Base-by-base conservation (phyloP, 2,797 vertebrate genomes). In the Poeciliopsis paucimaculata region DNA sequence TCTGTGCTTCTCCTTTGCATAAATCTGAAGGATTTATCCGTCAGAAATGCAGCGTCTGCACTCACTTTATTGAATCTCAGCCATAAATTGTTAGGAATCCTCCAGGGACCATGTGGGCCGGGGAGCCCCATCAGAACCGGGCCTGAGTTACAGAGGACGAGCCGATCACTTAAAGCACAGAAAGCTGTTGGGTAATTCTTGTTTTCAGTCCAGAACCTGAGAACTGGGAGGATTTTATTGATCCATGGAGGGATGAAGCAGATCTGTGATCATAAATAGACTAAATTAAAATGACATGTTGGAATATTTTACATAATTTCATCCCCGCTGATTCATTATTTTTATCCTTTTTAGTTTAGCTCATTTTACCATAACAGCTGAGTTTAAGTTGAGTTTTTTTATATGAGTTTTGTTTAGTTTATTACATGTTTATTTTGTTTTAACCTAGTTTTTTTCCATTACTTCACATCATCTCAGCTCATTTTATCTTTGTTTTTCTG, bases 21-120 rank as follows among this genome's bases (percentile, higher is more conserved):
- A 87, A 79, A 62, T 72, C 75, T 0, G 36, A 79, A 81, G 84
- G 86, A 85, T 89, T 87, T 77, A 89, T 87, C 85, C 47, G 80
- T 80, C 73, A 79, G 84, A 80, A 87, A 55, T 77, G 89, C 90
- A 72, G 85, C 18, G 80, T 90, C 75, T 75, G 82, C 92, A 85
- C 78, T 85, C 57, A 49, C 80, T 72, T 83, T 88, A 90, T 92
- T 88, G 87, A 90, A 92, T 92, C 87, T 84, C 36, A 0, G 39
- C 26, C 1, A 82, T 81, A 88, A 88, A 92, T 91, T 92, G 90
- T 91, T 60, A 90, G 87, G 86, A 90, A 86, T 85, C 86, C 88
- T 89, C 86, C 1, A 77, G 83, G 88, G 85, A 16, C 53, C 66
- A 20, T 66, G 89, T 23, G 81, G 80, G 1, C 26, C 16, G 12